Percentiles rank a stretch among this genome's conserved stretches.
Conservation (phyloP, 2,888 invertebrate species). For the Ormyrus labotus region DNA sequence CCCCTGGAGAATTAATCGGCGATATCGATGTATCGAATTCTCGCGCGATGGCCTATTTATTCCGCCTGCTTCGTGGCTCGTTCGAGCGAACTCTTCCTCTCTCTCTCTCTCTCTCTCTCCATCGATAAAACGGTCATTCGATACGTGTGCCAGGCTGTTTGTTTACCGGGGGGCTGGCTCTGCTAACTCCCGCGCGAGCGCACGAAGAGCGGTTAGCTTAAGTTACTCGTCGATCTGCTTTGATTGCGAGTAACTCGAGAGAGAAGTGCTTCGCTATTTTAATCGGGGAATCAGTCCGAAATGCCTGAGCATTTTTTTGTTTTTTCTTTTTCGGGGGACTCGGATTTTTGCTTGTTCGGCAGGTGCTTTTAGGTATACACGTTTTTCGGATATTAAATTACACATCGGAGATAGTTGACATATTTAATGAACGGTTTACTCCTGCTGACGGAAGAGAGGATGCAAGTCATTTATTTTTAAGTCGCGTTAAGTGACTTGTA, state of each 20-base stretch:
- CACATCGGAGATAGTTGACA: no score
- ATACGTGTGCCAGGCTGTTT: conserved; percentile 7
- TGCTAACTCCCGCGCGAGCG: background rate
- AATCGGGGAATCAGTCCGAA: background rate
- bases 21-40: conserved; percentile 38
- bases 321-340: background rate
- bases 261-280: conserved; percentile 1
- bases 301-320: background rate
- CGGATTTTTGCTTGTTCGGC: no score
- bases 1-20: conserved; percentile 26
- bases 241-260: conserved; percentile 12
- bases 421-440: no score
- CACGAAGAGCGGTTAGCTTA: background rate
- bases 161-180: conserved; percentile 8
- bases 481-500: no score
- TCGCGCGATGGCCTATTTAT: conserved; percentile 22
- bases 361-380: no score
- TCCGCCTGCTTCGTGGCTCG: background rate
- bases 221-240: conserved; percentile 15
- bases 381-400: no score
- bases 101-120: background rate
- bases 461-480: no score
- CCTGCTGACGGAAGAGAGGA: no score
- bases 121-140: conserved; percentile 35
- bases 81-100: conserved; percentile 7